Conservation (phyloP, 2,113 vertebrate genomes). For the Aspiorhynchus laticeps region DNA sequence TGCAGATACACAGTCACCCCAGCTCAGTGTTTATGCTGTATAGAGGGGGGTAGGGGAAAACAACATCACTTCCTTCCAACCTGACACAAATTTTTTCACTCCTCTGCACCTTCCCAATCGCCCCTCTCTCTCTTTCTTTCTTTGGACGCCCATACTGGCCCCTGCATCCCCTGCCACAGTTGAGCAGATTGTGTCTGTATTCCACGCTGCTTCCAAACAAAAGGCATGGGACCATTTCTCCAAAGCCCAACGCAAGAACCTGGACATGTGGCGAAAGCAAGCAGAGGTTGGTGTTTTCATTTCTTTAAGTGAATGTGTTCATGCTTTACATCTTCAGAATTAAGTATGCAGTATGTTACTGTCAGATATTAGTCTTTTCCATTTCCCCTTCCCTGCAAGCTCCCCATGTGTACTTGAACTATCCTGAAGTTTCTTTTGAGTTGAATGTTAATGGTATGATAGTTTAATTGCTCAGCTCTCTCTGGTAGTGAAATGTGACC, state of each 20-base stretch:
- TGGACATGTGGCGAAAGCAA: constrained; percentile 99
- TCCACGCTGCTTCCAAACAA: constrained; percentile 99
- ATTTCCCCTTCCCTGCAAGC: neutral
- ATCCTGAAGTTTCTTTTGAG: constrained; percentile 5
- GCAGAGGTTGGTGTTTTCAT: constrained; percentile 88
- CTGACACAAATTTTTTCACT: constrained; percentile 89
- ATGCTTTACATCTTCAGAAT: constrained; percentile 26
- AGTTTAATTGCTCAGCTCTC: neutral
- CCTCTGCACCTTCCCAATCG: constrained; percentile 87
- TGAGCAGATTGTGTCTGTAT: constrained; percentile 99
- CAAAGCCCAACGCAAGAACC: constrained; percentile 99
- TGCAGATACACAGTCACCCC: constrained; percentile 35
- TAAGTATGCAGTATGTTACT: constrained; percentile 8
- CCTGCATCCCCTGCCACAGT: constrained; percentile 86
- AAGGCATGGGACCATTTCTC: constrained; percentile 99
- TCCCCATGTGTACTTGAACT: constrained; percentile 1
- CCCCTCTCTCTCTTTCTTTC: constrained; percentile 79
- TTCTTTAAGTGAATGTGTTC: constrained; percentile 57
- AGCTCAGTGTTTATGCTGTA: constrained; percentile 43
- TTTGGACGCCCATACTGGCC: constrained; percentile 82
- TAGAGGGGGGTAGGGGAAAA: constrained; percentile 47
- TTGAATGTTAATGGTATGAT: constrained; percentile 39
- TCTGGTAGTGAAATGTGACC: constrained; percentile 18
- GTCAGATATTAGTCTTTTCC: constrained; percentile 5
- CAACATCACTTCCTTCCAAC: constrained; percentile 72